These are phyloP conservation scores for Trichogramma evanescens DNA, from an alignment of 2,888 invertebrate species.

Conservation along the genomic window DNA sequence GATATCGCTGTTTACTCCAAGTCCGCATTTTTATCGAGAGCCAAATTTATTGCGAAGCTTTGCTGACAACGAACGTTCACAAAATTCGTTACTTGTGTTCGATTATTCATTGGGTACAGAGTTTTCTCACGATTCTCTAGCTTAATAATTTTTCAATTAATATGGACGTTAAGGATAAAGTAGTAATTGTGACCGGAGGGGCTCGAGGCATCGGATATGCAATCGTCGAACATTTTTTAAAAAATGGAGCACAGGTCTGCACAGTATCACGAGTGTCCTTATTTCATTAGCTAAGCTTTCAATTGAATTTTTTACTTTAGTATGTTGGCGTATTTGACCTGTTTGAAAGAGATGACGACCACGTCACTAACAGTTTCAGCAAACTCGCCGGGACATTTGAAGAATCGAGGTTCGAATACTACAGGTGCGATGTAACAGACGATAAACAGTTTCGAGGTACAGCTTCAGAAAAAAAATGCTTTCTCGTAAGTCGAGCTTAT, in stretches of 20 bases:
- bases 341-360: slow-evolving; percentile 40
- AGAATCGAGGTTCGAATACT: slow-evolving; percentile 46
- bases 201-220: slow-evolving; percentile 52
- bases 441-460: slow-evolving; percentile 47
- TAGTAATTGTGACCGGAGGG: slow-evolving; percentile 50
- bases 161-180: slow-evolving; percentile 31
- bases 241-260: slow-evolving; percentile 42
- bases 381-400: slow-evolving; percentile 48
- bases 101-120: too few species aligned
- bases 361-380: slow-evolving; percentile 37
- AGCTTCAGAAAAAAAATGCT: background rate
- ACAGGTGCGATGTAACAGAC: slow-evolving; percentile 50
- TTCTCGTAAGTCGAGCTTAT: too few species aligned
- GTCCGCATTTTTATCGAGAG: too few species aligned
- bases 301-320: slow-evolving; percentile 12
- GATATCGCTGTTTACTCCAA: too few species aligned
- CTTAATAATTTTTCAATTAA: background rate
- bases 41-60: too few species aligned
- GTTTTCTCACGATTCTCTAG: too few species aligned
- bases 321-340: slow-evolving; percentile 44
- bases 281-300: background rate
- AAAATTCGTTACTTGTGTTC: too few species aligned
- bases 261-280: background rate
- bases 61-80: too few species aligned
- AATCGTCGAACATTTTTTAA: slow-evolving; percentile 48